Percentiles rank a stretch among this genome's conserved stretches.
phyloP scores from a whole-genome alignment of 1,140 invertebrate genomes.

The Charaxes varanes region DNA sequence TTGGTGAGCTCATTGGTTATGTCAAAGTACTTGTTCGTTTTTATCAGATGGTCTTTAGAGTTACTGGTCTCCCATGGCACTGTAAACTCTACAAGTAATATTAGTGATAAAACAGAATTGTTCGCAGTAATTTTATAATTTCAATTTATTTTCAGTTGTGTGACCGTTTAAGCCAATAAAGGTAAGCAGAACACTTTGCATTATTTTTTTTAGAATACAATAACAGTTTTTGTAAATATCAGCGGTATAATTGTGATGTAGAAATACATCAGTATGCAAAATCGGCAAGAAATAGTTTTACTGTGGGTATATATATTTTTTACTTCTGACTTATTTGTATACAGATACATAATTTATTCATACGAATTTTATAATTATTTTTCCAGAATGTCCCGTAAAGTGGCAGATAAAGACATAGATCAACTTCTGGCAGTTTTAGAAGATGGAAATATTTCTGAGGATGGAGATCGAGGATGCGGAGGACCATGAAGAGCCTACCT shows the following conservation, averaged over 20 bases:
- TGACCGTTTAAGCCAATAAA: no score
- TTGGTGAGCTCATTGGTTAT: no score
- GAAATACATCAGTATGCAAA: slow-evolving; percentile 38
- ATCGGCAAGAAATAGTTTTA: slow-evolving; percentile 30
- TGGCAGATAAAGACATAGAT: slow-evolving; percentile 31
- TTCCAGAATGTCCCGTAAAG: slow-evolving; percentile 26
- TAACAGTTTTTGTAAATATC: slow-evolving; percentile 34
- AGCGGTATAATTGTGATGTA: slow-evolving; percentile 30
- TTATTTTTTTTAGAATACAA: slow-evolving; percentile 29
- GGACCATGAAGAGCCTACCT: slow-evolving; percentile 30
- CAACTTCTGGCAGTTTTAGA: slow-evolving; percentile 30
- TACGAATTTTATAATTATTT: slow-evolving; percentile 31
- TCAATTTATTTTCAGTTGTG: no score
- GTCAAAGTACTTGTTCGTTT: no score
- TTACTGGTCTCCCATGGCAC: no score
- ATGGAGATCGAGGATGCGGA: slow-evolving; percentile 29
- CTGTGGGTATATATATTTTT: slow-evolving; percentile 25
- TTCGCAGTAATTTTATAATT: no score
- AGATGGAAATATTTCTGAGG: slow-evolving; percentile 34
- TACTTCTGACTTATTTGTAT: slow-evolving; percentile 30
- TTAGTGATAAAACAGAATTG: no score
- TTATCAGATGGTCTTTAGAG: no score
- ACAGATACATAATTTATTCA: slow-evolving; percentile 35
- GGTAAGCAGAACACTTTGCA: no score
- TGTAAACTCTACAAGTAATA: no score